These are phyloP conservation scores for Chamaetylas fuelleborni DNA, from an alignment of 2,113 vertebrate species.

Conservation along the genomic window DNA sequence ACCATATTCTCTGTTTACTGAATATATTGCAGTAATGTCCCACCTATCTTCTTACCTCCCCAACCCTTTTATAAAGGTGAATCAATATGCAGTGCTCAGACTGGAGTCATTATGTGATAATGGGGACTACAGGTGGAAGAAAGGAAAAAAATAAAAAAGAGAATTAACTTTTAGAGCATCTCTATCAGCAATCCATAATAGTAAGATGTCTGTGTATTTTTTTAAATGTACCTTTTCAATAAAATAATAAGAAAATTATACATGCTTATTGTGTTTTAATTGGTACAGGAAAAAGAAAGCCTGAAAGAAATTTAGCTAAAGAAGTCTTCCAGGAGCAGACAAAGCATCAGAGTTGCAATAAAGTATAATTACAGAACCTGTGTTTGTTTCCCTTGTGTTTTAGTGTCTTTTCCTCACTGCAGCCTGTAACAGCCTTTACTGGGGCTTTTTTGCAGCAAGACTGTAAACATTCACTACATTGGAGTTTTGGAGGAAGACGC, in stretches of 20 bases:
- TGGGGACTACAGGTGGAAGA: slow-evolving; percentile 64
- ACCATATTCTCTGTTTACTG: slow-evolving; percentile 78
- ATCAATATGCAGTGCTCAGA: slow-evolving; percentile 67
- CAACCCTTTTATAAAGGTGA: slow-evolving; percentile 68
- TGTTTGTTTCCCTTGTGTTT: background rate
- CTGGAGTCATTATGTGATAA: slow-evolving; percentile 71
- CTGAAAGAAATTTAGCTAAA: background rate
- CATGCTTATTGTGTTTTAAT: slow-evolving; percentile 22
- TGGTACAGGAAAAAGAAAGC: background rate
- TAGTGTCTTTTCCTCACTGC: background rate
- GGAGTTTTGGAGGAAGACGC: background rate
- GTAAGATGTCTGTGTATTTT: slow-evolving; percentile 86
- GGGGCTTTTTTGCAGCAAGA: background rate
- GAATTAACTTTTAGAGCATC: slow-evolving; percentile 74
- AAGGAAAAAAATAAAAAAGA: slow-evolving; percentile 45
- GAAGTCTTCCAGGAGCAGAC: background rate
- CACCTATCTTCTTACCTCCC: slow-evolving; percentile 39
- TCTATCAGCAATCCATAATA: slow-evolving; percentile 80
- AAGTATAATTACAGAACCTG: background rate
- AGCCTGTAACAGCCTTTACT: background rate
- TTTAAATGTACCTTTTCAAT: slow-evolving; percentile 89
- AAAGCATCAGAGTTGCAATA: background rate
- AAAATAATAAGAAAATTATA: slow-evolving; percentile 77
- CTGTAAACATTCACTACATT: background rate
- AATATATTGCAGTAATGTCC: slow-evolving; percentile 70